Conservation (phyloP, 2,113 vertebrate species). For the Gyps fulvus region DNA sequence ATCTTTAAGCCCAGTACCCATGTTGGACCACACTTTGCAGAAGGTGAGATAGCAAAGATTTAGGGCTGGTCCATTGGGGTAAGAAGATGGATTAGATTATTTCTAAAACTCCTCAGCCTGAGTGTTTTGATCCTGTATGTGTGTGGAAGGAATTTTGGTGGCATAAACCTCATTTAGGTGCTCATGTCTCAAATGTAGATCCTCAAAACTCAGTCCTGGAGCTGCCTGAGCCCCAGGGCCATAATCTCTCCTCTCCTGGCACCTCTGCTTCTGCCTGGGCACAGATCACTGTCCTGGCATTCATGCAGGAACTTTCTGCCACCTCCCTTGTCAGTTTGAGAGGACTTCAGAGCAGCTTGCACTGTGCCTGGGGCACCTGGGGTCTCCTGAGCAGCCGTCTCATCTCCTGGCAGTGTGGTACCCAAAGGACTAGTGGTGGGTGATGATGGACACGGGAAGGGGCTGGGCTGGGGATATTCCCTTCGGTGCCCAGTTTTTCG, state of each 20-base stretch:
- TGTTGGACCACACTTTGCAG: neutral
- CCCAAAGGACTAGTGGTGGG: too few relatives aligned
- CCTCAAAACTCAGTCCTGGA: neutral
- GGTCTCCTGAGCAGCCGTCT: neutral
- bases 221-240: neutral
- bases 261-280: neutral
- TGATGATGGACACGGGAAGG: neutral
- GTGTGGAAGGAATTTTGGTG: neutral
- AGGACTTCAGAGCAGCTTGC: neutral
- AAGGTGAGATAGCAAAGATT: neutral
- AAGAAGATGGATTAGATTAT: neutral
- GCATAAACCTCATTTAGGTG: neutral
- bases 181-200: neutral
- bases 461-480: neutral
- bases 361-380: neutral
- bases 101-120: neutral
- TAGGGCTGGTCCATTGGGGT: neutral
- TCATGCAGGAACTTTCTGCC: neutral
- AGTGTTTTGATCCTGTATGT: neutral
- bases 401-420: neutral
- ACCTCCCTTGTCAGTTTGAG: neutral
- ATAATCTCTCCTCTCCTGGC: neutral
- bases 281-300: neutral
- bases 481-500: neutral
- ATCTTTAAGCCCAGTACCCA: neutral